phyloP scores from a whole-genome alignment of 2,797 vertebrate genomes.

The Aldrovandia affinis region DNA sequence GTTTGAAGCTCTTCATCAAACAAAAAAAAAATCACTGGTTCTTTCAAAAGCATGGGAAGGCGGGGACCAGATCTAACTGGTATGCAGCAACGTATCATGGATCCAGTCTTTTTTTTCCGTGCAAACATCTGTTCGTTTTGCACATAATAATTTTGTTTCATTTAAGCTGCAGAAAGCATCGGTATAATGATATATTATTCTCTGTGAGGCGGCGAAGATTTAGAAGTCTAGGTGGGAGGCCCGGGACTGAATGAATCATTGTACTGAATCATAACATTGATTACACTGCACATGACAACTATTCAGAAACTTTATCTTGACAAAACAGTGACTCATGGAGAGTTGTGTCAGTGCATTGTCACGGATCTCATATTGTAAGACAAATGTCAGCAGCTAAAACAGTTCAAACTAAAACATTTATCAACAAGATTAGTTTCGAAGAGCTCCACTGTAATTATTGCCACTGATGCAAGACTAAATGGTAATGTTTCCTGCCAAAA shows the following conservation, averaged over 20 bases:
- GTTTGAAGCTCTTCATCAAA: background rate
- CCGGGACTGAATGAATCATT: constrained; percentile 3
- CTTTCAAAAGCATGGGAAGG: background rate
- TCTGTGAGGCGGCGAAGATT: background rate
- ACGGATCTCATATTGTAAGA: background rate
- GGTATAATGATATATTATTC: background rate
- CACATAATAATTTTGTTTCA: background rate
- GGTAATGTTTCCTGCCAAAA: background rate
- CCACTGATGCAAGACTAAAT: background rate
- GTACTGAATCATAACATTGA: background rate
- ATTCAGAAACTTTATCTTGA: background rate
- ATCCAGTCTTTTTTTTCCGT: background rate
- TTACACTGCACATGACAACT: background rate
- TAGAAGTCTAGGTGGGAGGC: background rate
- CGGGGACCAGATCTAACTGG: background rate
- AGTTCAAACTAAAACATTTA: background rate
- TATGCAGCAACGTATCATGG: background rate
- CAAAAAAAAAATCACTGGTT: background rate
- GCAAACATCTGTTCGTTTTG: background rate
- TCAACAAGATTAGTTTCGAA: background rate
- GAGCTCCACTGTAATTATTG: background rate
- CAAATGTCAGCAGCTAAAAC: background rate
- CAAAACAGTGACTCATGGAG: background rate
- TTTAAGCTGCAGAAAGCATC: background rate
- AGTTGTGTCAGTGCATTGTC: background rate